These are phyloP conservation scores for Bibio marci DNA, from an alignment of 2,888 invertebrate species.

Conservation along the genomic window DNA sequence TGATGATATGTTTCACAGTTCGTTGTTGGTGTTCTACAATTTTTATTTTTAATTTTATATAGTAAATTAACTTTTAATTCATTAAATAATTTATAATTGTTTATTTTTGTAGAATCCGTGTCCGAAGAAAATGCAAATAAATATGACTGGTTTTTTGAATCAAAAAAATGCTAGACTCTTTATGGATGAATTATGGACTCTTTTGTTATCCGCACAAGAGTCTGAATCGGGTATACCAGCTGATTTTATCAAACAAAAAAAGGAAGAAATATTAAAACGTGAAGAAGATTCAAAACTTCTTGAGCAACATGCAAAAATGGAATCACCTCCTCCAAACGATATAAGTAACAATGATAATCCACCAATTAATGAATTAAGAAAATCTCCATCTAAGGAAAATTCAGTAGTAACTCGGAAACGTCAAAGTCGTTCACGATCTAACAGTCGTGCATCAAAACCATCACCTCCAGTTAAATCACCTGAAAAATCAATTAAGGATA, in stretches of 20 bases:
- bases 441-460: slow-evolving; percentile 1
- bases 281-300: slow-evolving; percentile 23
- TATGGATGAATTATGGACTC: slow-evolving; percentile 94
- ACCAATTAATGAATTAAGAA: too few relatives aligned
- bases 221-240: slow-evolving; percentile 92
- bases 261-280: slow-evolving; percentile 85
- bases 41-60: too few relatives aligned
- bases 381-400: too few relatives aligned
- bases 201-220: slow-evolving; percentile 88
- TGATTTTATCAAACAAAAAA: slow-evolving; percentile 85
- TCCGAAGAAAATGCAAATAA: slow-evolving; percentile 98
- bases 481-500: background rate
- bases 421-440: background rate
- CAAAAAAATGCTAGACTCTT: slow-evolving; percentile 94
- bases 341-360: too few relatives aligned
- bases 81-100: too few relatives aligned
- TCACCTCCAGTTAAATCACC: background rate
- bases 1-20: too few relatives aligned
- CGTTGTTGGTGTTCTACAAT: too few relatives aligned
- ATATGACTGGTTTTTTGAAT: slow-evolving; percentile 96
- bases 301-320: background rate
- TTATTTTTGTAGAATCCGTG: slow-evolving; percentile 82
- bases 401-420: too few relatives aligned
- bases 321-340: too few relatives aligned
- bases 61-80: too few relatives aligned